Conservation (phyloP, 1,140 invertebrate species). For the Marisa cornuarietis region DNA sequence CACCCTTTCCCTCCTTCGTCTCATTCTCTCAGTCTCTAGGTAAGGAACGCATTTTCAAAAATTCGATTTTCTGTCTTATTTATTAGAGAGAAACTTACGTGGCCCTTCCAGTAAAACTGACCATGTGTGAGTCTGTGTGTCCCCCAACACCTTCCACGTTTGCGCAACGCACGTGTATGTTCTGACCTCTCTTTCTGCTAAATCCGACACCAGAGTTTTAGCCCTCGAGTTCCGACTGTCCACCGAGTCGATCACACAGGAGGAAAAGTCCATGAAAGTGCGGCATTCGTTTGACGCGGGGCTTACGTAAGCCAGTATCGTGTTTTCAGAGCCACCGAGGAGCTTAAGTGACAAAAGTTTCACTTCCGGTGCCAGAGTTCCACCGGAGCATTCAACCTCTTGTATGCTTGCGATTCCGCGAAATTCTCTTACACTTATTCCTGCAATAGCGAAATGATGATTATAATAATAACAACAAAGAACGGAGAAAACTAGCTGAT, state of each 20-base stretch:
- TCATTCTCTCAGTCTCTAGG: too few relatives aligned
- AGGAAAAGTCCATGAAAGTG: slow-evolving; percentile 3
- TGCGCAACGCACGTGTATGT: background rate
- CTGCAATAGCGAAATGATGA: background rate
- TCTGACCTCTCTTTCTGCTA: slow-evolving; percentile 6
- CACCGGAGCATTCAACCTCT: slow-evolving; percentile 18
- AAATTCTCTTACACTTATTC: slow-evolving; percentile 2
- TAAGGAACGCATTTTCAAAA: too few relatives aligned
- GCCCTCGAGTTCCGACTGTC: background rate
- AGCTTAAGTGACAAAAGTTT: slow-evolving; percentile 9
- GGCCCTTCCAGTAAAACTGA: too few relatives aligned
- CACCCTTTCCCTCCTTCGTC: too few relatives aligned
- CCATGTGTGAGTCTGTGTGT: background rate
- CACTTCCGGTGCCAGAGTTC: background rate
- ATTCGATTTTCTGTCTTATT: too few relatives aligned
- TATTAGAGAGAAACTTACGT: too few relatives aligned
- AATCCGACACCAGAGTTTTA: slow-evolving; percentile 1
- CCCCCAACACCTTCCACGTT: background rate
- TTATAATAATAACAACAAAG: background rate
- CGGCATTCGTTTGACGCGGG: background rate
- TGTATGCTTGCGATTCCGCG: slow-evolving; percentile 7
- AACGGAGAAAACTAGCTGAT: too few relatives aligned
- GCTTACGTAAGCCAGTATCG: background rate
- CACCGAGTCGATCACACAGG: background rate
- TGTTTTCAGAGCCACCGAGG: background rate